Conservation (phyloP, 2,797 vertebrate genomes). For the Oceanodroma leucorhoa region DNA sequence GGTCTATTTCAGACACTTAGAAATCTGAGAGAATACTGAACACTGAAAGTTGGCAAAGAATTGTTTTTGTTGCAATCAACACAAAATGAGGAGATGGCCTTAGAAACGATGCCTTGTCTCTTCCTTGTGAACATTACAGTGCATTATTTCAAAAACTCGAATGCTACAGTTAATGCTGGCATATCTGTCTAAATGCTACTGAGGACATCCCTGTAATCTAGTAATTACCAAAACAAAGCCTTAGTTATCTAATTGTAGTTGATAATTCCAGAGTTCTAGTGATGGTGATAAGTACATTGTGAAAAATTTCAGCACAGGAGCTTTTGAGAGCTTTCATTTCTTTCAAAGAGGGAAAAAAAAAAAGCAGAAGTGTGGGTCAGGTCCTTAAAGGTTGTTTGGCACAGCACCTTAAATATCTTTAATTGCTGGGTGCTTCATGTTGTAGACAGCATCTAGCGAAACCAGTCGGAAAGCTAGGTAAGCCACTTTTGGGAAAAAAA, state of each 20-base stretch:
- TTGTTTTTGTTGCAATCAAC: background rate
- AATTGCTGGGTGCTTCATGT: background rate
- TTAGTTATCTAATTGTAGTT: background rate
- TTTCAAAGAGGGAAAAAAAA: background rate
- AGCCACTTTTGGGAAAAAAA: background rate
- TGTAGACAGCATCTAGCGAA: background rate
- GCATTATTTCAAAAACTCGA: background rate
- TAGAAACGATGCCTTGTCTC: background rate
- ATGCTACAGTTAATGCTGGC: background rate
- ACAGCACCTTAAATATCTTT: background rate
- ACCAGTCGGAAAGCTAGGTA: background rate
- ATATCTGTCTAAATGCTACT: background rate
- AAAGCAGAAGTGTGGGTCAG: background rate
- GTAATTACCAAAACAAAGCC: background rate
- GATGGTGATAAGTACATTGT: background rate
- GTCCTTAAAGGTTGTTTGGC: background rate
- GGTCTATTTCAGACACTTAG: background rate
- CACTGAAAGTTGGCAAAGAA: background rate
- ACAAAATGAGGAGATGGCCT: background rate
- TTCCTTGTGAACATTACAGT: background rate
- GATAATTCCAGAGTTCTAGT: background rate
- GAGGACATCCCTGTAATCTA: background rate
- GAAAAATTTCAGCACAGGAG: background rate
- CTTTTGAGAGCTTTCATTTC: background rate
- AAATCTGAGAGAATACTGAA: background rate